These are phyloP conservation scores for Trissolcus japonicus DNA, from an alignment of 2,888 invertebrate genomes.

Conservation along the genomic window DNA sequence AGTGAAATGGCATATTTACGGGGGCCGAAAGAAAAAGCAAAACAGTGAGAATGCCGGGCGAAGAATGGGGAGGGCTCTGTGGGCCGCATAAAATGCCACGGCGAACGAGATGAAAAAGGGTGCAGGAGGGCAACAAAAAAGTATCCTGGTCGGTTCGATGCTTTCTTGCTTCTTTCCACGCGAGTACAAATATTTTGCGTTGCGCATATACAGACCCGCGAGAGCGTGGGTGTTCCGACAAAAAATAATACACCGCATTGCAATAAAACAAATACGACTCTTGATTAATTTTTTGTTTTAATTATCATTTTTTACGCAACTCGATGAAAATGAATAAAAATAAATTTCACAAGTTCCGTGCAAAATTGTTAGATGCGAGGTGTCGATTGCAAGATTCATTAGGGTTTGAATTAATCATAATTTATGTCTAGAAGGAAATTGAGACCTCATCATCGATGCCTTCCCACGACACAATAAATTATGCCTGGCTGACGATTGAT, in stretches of 20 bases:
- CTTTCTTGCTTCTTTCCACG: conserved; percentile 67
- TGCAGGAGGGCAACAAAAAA: conserved; percentile 57
- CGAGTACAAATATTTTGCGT: conserved; percentile 68
- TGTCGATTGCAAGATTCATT: conserved; percentile 15
- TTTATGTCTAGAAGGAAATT: conserved; percentile 22
- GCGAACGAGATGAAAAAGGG: conserved; percentile 41
- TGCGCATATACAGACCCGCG: conserved; percentile 40
- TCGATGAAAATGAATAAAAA: no score
- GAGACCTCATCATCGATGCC: conserved; percentile 34
- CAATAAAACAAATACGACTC: not conserved
- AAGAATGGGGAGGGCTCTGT: conserved; percentile 13
- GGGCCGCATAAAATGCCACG: conserved; percentile 31
- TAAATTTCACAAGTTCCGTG: not conserved
- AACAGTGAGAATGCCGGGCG: conserved; percentile 45
- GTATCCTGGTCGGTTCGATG: conserved; percentile 62
- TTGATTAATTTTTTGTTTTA: no score
- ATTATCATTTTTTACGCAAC: no score
- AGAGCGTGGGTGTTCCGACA: conserved; percentile 64
- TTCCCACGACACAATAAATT: conserved; percentile 49
- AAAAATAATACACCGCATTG: conserved; percentile 30
- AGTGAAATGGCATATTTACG: conserved; percentile 54
- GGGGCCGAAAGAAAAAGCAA: conserved; percentile 37
- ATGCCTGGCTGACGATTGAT: conserved; percentile 44
- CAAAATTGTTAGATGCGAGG: conserved; percentile 9
- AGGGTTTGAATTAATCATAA: conserved; percentile 39